Conservation (phyloP, 2,113 vertebrate genomes). For the Brachyhypopomus occidentalis region DNA sequence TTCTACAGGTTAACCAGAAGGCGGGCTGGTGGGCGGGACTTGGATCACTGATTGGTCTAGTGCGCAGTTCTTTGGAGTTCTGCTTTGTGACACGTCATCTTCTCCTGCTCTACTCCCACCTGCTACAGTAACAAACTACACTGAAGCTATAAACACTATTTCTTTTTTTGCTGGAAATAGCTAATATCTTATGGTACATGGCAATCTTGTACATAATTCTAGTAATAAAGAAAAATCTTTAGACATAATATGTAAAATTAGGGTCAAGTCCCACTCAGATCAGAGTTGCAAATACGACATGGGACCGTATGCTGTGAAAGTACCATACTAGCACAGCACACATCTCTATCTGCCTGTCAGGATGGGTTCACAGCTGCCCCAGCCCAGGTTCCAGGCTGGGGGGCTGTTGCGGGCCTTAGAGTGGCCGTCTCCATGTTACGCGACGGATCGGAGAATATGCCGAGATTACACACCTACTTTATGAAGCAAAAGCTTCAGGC, state of each 20-base stretch:
- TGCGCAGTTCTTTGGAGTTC: not conserved
- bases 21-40: constrained; percentile 54
- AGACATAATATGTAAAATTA: too few relatives aligned
- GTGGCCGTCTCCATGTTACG: not conserved
- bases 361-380: too few relatives aligned
- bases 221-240: too few relatives aligned
- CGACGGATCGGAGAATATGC: not conserved
- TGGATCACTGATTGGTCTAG: constrained; percentile 25
- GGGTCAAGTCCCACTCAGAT: too few relatives aligned
- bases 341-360: too few relatives aligned
- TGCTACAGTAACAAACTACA: constrained; percentile 8
- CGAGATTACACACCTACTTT: not conserved
- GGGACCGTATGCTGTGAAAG: too few relatives aligned
- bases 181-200: not conserved
- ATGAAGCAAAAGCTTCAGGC: not conserved
- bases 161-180: not conserved
- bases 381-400: too few relatives aligned
- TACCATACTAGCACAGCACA: too few relatives aligned
- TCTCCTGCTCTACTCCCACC: not conserved
- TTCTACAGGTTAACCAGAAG: constrained; percentile 64
- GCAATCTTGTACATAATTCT: too few relatives aligned
- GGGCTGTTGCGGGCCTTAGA: not conserved
- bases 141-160: not conserved
- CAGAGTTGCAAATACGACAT: too few relatives aligned
- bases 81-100: not conserved